phyloP scores from a whole-genome alignment of 2,797 vertebrate species.

The Lithobates pipiens region DNA sequence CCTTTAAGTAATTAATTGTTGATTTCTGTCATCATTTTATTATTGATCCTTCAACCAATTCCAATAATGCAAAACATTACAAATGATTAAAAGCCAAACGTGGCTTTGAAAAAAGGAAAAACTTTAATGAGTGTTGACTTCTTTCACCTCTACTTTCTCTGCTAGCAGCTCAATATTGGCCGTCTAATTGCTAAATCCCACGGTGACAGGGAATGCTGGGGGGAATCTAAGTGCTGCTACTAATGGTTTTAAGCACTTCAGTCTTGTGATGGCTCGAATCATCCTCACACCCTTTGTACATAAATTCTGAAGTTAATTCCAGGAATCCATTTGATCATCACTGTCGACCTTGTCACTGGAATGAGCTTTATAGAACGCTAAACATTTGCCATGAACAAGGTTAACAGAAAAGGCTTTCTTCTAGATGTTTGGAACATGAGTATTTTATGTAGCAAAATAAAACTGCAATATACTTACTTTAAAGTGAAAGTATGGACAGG shows the following conservation, averaged over 20 bases:
- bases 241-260: conserved; percentile 55
- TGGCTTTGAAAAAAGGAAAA: conserved; percentile 17
- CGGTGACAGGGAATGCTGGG: conserved; percentile 9
- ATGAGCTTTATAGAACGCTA: conserved; percentile 10
- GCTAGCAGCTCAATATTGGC: conserved; percentile 42
- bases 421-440: not conserved
- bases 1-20: not conserved
- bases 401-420: not conserved
- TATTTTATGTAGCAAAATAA: conserved; percentile 4
- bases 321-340: conserved; percentile 40
- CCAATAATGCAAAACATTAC: conserved; percentile 6
- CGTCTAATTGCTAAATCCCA: conserved; percentile 37
- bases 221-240: conserved; percentile 50
- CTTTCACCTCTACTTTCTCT: conserved; percentile 35
- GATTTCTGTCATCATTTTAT: not conserved
- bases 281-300: conserved; percentile 14
- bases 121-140: conserved; percentile 40
- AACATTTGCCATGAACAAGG: conserved; percentile 10
- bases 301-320: conserved; percentile 46
- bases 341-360: conserved; percentile 27
- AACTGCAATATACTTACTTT: too few relatives aligned
- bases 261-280: conserved; percentile 40
- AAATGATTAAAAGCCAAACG: conserved; percentile 39
- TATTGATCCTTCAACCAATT: conserved; percentile 14
- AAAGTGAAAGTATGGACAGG: too few relatives aligned